Evolutionary conservation across 2,113 vertebrate species (phyloP), one percentile per base, ranked within the genome.

Genomic region (Zeus faber): DNA sequence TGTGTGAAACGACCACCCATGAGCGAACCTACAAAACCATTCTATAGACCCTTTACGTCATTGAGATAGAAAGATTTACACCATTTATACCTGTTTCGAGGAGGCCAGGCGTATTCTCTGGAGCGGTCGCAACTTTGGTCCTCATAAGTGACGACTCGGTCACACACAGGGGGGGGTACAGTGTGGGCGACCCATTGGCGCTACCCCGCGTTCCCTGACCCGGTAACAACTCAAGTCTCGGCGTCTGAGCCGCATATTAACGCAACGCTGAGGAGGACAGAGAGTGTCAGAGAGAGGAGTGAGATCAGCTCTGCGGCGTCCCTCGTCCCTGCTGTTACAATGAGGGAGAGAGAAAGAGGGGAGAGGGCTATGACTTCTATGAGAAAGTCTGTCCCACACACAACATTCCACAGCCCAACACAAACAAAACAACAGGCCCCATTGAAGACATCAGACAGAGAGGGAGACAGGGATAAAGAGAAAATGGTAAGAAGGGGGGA

Each of bases 371-470:
- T 49, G 73, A 73, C 63, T 75, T 58, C 58, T n/a, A 70, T 62
- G 29, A 68, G 62, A 43, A 47, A 76, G 71, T 62, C 67, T 22
- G 68, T 77, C 85, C 85, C 83, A 84, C 85, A 71, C 76, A 31
- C 74, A 57, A 66, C 81, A 84, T 87, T 85, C 85, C 57, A 69
- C 79, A 29, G 68, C 74, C 81, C 72, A 78, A 81, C 72, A 73
- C 71, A 70, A 58, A 50, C 52, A 68, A 54, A 59, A 77, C 74
- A 76, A 85, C 55, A 24, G 49, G 58, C 61, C 41, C 60, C 25
- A 41, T 84, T 81, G 67, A 75, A 48, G 24, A 37, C 61, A 37
- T 52, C 58, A 29, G 20, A 56, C 8, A 43, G 29, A 74, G 31
- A 47, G 54, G 65, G 29, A 14, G 48, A 1, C 5, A 44, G 41